Conservation (phyloP, 64 coral and sea anemone species). For the Porites lutea region DNA sequence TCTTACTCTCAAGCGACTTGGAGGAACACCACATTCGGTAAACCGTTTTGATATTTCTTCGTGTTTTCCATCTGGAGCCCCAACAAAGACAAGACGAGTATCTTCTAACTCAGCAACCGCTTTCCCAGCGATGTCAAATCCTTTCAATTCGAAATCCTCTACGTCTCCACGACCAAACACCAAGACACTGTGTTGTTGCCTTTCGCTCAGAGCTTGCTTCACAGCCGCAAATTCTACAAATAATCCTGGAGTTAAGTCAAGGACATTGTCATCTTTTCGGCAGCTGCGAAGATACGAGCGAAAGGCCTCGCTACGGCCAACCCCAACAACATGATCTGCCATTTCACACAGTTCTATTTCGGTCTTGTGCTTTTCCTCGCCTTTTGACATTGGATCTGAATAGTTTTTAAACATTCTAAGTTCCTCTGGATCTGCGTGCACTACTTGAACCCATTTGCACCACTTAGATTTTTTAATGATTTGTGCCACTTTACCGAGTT, state of each 20-base stretch:
- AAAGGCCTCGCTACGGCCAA: not conserved
- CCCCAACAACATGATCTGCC: not conserved
- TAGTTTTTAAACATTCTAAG: no score
- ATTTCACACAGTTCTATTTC: not conserved
- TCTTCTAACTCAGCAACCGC: not conserved
- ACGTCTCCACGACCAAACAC: not conserved
- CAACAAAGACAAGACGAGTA: conserved; percentile 4
- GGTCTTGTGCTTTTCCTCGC: not conserved
- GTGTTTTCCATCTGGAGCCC: not conserved
- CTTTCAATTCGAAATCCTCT: not conserved
- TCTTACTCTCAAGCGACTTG: not conserved
- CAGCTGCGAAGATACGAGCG: not conserved
- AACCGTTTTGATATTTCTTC: not conserved
- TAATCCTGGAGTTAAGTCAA: not conserved
- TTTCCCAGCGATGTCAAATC: conserved; percentile 11
- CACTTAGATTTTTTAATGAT: no score
- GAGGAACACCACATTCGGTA: not conserved
- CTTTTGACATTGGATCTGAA: not conserved
- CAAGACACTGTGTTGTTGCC: no score
- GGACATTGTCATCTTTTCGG: conserved; percentile 5
- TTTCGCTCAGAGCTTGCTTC: no score
- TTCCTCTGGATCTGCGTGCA: no score
- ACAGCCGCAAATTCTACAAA: not conserved
- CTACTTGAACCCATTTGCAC: no score
- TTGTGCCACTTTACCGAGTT: no score